Evolutionary conservation across 2,797 vertebrate species (phyloP).

Genomic region (Siniperca scherzeri): DNA sequence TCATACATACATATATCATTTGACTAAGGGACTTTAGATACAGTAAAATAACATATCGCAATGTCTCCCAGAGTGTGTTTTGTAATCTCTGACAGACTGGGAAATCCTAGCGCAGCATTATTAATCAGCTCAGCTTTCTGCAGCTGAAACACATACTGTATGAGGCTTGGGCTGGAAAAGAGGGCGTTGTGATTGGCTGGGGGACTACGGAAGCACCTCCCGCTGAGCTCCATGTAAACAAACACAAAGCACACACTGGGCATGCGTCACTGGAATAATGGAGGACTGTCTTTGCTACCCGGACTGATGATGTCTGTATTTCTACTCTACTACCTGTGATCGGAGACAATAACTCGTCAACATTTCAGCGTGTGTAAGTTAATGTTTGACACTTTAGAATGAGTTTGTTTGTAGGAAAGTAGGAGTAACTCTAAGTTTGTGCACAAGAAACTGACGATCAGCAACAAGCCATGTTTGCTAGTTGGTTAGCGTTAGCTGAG

Average conservation of each 20-base stretch:
- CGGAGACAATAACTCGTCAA: conserved; percentile 32
- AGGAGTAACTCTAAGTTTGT: conserved; percentile 38
- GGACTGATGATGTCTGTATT: conserved; percentile 70
- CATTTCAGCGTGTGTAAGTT: conserved; percentile 73
- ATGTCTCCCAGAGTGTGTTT: not conserved
- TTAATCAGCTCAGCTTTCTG: not conserved
- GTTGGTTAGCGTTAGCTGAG: conserved; percentile 71
- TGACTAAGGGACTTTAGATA: too few relatives aligned
- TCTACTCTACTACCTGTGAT: conserved; percentile 55
- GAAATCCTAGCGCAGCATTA: not conserved
- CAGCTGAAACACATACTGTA: not conserved
- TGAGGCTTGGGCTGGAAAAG: conserved; percentile 14
- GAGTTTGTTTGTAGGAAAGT: not conserved
- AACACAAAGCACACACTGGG: conserved; percentile 71
- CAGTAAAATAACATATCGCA: not conserved
- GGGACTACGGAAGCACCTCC: conserved; percentile 47
- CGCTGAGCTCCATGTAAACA: conserved; percentile 82
- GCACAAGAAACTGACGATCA: conserved; percentile 43
- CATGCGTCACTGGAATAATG: conserved; percentile 86
- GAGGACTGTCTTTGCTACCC: conserved; percentile 79
- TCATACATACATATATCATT: too few relatives aligned
- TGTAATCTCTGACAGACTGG: not conserved
- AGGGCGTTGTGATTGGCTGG: conserved; percentile 58
- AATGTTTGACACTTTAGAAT: not conserved
- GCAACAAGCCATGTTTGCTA: conserved; percentile 69